Evolutionary conservation across 2,797 vertebrate species (phyloP), one percentile per base, ranked within the genome.

Genomic region (Anas georgica): DNA sequence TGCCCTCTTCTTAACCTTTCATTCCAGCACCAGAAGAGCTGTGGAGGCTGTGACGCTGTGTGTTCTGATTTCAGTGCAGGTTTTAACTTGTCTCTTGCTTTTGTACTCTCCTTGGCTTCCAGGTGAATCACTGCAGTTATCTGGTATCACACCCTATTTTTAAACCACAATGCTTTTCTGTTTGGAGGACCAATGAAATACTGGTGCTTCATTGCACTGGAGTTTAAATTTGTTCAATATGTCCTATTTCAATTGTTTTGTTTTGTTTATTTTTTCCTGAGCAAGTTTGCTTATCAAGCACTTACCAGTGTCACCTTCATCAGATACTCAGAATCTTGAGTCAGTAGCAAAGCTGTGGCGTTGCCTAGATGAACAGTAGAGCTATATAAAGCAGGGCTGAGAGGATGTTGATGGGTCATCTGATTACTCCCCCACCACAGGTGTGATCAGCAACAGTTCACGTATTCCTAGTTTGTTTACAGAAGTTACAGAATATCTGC

Each of bases 131-230:
- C 64, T 14, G 33, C 75, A 96, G 88, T 94, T 96, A 96, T 95
- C 93, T 93, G 68, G 68, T 94, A 91, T 96, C 95, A 95, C 94
- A 87, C 96, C 96, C 90, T 85, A 79, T 83, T 96, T 95, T 94
- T 91, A 94, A 94, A 86, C 37, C 39, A 64, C 72, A 72, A 26
- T 77, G 48, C 95, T 85, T 67, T 85, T 93, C 68, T 91, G 84
- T 90, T 96, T 93, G 75, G 88, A 68, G 56, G 22, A 48, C 64
- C 4, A 9, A n/a, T 88, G 60, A 48, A 86, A 45, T 84, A 48
- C 29, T 88, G 48, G 13, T 74, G 39, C 50, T 93, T 94, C 72
- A 35, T 28, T 31, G 26, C 35, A 64, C 2, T 78, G 69, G 69
- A 62, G 68, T 94, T 93, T 74, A 73, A 79, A 48, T 37, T 79